Evolutionary conservation across 2,113 vertebrate genomes (phyloP), one percentile per base, ranked within the genome.

Genomic region (Tragelaphus scriptus): DNA sequence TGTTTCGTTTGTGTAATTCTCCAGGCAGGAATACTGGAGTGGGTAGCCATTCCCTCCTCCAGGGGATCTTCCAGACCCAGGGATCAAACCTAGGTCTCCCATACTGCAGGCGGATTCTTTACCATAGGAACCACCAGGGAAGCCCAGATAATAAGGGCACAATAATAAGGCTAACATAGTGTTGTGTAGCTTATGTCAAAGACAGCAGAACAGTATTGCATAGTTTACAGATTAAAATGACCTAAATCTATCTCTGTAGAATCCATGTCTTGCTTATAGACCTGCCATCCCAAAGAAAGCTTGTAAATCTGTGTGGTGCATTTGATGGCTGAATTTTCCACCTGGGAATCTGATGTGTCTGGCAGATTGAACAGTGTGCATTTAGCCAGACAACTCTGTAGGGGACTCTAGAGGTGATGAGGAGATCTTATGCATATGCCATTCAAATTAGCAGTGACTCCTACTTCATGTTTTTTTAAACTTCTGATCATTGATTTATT

Each of bases 261-360:
- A 7, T 56, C 25, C 0, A 0, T 58, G 92, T 77, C 82, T 97
- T 85, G 4, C 63, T 96, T 44, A 68, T 16, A 53, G 96, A 58
- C 5, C 23, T 0, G 0, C 4, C 36, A 2, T 30, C 65, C 32
- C 53, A 40, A 15, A 88, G 68, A 91, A 90, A 32, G 30, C 32
- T 11, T 14, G 47, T 75, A 44, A 44, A 16, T 88, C 2, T 28
- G 1, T 0, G 0, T 15, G 5, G 1, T 36, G 17, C 26, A 58
- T 53, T 17, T 21, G n/a, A 77, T 25, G 5, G 55, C 23, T 47
- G 25, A 51, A 0, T 85, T 71, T 80, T 79, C 87, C 15, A 1
- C 19, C 5, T 51, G 40, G 47, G 4, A 5, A 3, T 53, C 55
- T 59, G 49, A 44, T 32, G 81, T 16, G 14, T 59, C 51, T 26